Conservation (phyloP, 2,113 vertebrate species). For the Cryptomyrus ogoouensis region DNA sequence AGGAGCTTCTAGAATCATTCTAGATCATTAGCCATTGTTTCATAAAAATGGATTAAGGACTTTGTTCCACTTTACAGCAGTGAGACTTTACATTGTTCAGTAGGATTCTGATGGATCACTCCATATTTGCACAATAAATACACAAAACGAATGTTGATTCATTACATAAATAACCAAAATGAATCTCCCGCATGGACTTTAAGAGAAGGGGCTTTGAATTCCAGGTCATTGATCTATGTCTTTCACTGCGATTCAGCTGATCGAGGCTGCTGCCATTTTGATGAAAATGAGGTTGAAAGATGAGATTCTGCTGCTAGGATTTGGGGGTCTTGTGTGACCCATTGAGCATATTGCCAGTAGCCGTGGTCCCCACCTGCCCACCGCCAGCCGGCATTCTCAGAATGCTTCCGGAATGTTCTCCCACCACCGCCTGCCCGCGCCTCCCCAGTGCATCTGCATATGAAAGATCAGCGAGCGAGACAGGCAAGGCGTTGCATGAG, state of each 20-base stretch:
- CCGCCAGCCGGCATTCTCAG: background rate
- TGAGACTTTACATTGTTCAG: background rate
- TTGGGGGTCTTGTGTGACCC: background rate
- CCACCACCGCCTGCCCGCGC: background rate
- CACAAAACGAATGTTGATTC: background rate
- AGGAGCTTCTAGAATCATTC: background rate
- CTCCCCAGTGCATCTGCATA: background rate
- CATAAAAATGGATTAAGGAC: background rate
- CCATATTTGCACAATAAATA: background rate
- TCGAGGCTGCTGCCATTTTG: background rate
- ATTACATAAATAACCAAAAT: background rate
- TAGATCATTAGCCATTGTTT: background rate
- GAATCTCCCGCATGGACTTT: background rate
- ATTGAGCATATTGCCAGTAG: too few relatives aligned
- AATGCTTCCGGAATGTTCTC: background rate
- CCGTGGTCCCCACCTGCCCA: background rate
- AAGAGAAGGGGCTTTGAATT: background rate
- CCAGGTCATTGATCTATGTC: background rate
- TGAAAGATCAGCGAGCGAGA: background rate
- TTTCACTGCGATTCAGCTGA: background rate
- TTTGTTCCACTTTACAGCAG: background rate
- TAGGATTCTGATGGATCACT: background rate
- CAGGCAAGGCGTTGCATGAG: background rate
- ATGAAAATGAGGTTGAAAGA: constrained; percentile 3
- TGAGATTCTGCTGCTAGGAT: background rate